phyloP scores from a whole-genome alignment of 2,797 vertebrate genomes.

The Danio choprae region DNA sequence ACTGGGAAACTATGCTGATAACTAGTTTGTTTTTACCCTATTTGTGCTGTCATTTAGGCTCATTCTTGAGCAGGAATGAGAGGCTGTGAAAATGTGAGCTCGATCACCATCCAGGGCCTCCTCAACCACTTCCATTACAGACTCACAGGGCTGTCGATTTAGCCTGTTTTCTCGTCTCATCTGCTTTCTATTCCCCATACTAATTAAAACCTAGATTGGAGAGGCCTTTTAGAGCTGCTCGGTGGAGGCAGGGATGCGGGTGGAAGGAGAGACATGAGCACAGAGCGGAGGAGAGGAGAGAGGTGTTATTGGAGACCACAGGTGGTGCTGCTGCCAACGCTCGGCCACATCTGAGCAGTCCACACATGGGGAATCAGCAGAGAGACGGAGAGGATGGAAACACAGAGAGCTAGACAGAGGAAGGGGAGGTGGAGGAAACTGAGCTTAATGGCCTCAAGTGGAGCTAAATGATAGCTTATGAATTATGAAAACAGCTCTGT shows the following conservation, averaged over 20 bases:
- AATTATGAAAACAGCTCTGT: not conserved
- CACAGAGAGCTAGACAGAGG: not conserved
- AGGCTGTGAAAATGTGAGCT: constrained; percentile 44
- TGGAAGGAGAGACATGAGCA: constrained; percentile 34
- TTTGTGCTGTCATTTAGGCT: constrained; percentile 64
- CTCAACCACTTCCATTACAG: constrained; percentile 66
- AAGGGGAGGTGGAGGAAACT: not conserved
- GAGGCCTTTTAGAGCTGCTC: constrained; percentile 65
- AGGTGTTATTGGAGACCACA: constrained; percentile 50
- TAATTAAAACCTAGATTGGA: constrained; percentile 76
- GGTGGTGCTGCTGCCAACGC: constrained; percentile 41
- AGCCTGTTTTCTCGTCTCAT: constrained; percentile 68
- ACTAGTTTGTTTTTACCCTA: no score
- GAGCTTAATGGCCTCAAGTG: constrained; percentile 3
- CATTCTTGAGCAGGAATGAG: constrained; percentile 63
- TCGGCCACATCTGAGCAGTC: constrained; percentile 25
- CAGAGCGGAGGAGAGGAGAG: constrained; percentile 24
- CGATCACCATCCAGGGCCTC: constrained; percentile 58
- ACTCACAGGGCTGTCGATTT: constrained; percentile 67
- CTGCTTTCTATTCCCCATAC: constrained; percentile 63
- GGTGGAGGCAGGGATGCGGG: constrained; percentile 47
- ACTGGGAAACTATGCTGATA: no score
- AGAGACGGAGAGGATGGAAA: constrained; percentile 1
- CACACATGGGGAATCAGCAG: constrained; percentile 10
- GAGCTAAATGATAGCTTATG: not conserved